A percentile compares a stretch with the other conserved stretches of the same genome.
phyloP scores from a whole-genome alignment of 2,888 invertebrate species.

The Brenthis ino region DNA sequence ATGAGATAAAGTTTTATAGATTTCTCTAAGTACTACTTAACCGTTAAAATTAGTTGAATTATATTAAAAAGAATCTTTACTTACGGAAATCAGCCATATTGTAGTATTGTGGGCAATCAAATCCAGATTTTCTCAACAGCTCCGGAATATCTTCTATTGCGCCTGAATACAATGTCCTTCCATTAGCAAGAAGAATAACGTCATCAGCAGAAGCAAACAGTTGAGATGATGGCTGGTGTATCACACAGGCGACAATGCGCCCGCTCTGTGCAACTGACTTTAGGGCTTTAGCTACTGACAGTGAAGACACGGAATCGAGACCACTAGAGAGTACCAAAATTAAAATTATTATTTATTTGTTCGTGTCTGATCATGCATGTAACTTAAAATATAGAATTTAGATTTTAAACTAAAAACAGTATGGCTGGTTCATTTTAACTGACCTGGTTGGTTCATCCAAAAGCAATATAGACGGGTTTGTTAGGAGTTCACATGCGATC shows the following conservation, averaged over 20 bases:
- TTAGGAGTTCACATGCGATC: slow-evolving; percentile 94
- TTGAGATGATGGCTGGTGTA: slow-evolving; percentile 90
- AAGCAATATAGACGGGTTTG: slow-evolving; percentile 94
- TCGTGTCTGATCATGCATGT: too few relatives aligned
- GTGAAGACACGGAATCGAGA: slow-evolving; percentile 85
- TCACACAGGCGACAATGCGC: slow-evolving; percentile 88
- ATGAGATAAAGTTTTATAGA: too few relatives aligned
- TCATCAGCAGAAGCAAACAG: slow-evolving; percentile 89
- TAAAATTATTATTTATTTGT: background rate
- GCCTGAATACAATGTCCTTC: slow-evolving; percentile 87
- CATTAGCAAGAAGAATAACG: slow-evolving; percentile 85
- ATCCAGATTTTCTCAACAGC: slow-evolving; percentile 82
- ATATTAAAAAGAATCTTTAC: slow-evolving; percentile 41
- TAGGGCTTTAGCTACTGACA: slow-evolving; percentile 84
- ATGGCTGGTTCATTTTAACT: too few relatives aligned
- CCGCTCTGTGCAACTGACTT: slow-evolving; percentile 84
- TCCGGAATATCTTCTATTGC: slow-evolving; percentile 82
- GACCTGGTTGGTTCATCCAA: slow-evolving; percentile 97
- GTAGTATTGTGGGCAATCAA: slow-evolving; percentile 88
- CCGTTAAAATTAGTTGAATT: too few relatives aligned
- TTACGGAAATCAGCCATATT: slow-evolving; percentile 90
- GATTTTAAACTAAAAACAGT: too few relatives aligned
- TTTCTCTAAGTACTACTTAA: too few relatives aligned
- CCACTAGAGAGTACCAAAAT: slow-evolving; percentile 64
- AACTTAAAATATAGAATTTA: too few relatives aligned